Conservation (phyloP, 2,113 vertebrate species). For the Oophaga pumilio region DNA sequence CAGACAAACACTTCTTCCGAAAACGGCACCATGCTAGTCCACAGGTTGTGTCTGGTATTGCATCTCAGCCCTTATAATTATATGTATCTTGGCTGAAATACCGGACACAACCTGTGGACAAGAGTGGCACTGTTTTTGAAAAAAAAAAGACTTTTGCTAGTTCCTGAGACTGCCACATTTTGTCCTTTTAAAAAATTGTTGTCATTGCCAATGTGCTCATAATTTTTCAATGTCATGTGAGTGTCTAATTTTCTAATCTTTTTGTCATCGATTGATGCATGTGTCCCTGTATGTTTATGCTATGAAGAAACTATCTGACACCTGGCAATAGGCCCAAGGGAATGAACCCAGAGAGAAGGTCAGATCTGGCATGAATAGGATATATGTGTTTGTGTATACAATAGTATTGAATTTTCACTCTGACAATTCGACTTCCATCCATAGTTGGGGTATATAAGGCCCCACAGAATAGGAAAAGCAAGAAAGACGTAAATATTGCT, state of each 20-base stretch:
- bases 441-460: not conserved
- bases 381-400: slow-evolving; percentile 3
- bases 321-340: not conserved
- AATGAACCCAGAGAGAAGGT: not conserved
- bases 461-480: not conserved
- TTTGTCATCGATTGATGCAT: slow-evolving; percentile 12
- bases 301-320: not conserved
- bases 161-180: not conserved
- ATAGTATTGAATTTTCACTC: not conserved
- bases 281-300: not conserved
- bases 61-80: too few species aligned
- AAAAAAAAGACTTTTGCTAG: not conserved
- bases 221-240: not conserved
- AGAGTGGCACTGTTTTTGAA: not conserved
- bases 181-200: not conserved
- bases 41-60: too few species aligned
- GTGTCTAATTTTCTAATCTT: not conserved
- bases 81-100: too few species aligned
- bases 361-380: not conserved
- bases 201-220: not conserved
- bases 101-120: not conserved
- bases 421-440: not conserved
- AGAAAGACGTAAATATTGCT: slow-evolving; percentile 45
- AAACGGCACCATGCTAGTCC: too few species aligned
- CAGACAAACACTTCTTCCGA: too few species aligned